Evolutionary conservation across 2,888 invertebrate species (phyloP).

Genomic region (Rhamphomyia laevipes): DNA sequence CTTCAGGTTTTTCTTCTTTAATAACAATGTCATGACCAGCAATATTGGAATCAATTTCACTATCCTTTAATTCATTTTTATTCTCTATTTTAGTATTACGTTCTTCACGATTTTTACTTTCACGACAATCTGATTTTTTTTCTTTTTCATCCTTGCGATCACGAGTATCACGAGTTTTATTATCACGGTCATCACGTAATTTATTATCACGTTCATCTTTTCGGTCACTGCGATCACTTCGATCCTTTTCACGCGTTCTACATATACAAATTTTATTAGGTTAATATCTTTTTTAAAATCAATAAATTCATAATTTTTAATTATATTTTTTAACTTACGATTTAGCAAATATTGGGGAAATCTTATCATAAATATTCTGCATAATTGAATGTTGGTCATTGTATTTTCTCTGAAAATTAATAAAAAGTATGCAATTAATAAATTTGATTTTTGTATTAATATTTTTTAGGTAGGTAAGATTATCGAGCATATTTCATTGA

Average conservation of each 20-base stretch:
- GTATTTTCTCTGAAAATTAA: slow-evolving; percentile 25
- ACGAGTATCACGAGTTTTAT: slow-evolving; percentile 5
- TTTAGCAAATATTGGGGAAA: slow-evolving; percentile 23
- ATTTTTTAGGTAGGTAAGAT: no score
- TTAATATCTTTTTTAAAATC: no score
- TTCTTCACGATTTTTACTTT: slow-evolving; percentile 1
- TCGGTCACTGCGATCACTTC: slow-evolving; percentile 1
- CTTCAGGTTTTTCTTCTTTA: no score
- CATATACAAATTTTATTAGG: neutral
- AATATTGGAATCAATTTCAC: no score
- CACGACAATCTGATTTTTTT: neutral
- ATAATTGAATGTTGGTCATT: slow-evolving; percentile 25
- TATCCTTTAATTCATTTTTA: no score
- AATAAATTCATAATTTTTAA: neutral
- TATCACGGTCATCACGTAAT: slow-evolving; percentile 1
- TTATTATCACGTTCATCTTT: slow-evolving; percentile 6
- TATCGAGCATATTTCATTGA: no score
- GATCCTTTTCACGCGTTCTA: slow-evolving; percentile 20
- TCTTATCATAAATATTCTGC: slow-evolving; percentile 23
- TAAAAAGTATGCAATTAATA: no score
- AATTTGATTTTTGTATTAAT: neutral
- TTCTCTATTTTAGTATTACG: no score
- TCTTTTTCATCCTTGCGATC: slow-evolving; percentile 1
- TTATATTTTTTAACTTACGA: slow-evolving; percentile 14
- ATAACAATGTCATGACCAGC: no score